phyloP scores from a whole-genome alignment of 53 echinoderm and acorn worm genomes.

The Apostichopus leukothele region DNA sequence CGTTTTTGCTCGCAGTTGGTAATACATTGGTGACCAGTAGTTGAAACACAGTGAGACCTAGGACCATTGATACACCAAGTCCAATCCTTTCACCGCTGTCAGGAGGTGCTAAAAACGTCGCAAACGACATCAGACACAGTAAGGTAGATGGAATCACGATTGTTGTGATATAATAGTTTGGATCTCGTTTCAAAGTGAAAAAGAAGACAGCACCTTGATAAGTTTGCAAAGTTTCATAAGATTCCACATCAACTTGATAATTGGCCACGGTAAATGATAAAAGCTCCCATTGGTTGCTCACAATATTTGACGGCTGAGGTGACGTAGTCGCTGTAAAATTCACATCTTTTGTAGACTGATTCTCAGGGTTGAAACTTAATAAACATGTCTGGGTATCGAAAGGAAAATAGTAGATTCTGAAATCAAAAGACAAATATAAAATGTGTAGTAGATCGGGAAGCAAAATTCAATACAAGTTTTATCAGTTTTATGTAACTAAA shows the following conservation, averaged over 20 bases:
- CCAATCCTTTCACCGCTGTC: conserved; percentile 11
- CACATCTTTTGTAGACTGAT: not conserved
- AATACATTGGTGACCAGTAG: not conserved
- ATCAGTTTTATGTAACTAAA: no score
- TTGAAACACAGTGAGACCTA: conserved; percentile 27
- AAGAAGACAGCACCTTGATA: no score
- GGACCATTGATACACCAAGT: conserved; percentile 18
- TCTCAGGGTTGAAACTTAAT: not conserved
- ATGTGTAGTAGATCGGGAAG: no score
- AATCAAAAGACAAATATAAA: not conserved
- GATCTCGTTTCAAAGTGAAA: no score
- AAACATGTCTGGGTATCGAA: conserved; percentile 21
- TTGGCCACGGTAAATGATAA: not conserved
- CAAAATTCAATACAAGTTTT: no score
- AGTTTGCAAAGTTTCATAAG: not conserved
- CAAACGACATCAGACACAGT: conserved; percentile 3
- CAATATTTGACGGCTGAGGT: not conserved
- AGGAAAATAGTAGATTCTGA: conserved; percentile 25
- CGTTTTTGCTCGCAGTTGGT: not conserved
- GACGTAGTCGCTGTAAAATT: not conserved
- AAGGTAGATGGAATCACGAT: conserved; percentile 2
- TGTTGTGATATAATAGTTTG: not conserved
- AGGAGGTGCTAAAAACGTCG: conserved; percentile 11
- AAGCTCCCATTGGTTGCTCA: not conserved
- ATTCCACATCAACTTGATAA: not conserved